These are phyloP conservation scores for Arrhopalites spinosus DNA, from an alignment of 2,888 invertebrate species.

Conservation along the genomic window DNA sequence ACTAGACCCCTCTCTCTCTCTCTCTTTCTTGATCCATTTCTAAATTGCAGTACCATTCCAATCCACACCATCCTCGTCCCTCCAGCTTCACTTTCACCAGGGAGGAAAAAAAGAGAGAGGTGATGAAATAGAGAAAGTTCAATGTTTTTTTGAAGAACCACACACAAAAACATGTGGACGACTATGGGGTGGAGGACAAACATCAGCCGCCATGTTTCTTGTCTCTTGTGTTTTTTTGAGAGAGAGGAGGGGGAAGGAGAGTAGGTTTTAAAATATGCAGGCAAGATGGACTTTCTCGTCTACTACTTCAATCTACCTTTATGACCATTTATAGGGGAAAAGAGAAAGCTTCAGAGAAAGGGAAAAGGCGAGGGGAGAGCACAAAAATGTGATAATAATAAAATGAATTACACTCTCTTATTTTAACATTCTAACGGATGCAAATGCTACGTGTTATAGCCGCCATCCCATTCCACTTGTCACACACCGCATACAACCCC, in stretches of 20 bases:
- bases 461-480: neutral
- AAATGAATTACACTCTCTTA: slow-evolving; percentile 31
- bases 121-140: neutral
- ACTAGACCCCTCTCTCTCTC: slow-evolving; percentile 17
- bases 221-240: too few species aligned
- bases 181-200: neutral
- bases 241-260: neutral
- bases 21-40: slow-evolving; percentile 42
- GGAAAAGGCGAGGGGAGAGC: too few species aligned
- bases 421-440: slow-evolving; percentile 19
- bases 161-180: neutral
- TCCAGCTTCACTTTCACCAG: too few species aligned
- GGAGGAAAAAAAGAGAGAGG: neutral
- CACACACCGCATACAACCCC: neutral
- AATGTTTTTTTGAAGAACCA: neutral
- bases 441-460: slow-evolving; percentile 15
- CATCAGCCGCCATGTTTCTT: neutral
- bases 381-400: slow-evolving; percentile 28
- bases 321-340: slow-evolving; percentile 20
- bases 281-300: too few species aligned
- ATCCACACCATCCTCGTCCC: neutral
- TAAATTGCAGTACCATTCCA: slow-evolving; percentile 39
- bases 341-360: too few species aligned
- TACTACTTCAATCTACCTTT: slow-evolving; percentile 34
- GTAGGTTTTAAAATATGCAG: slow-evolving; percentile 26